Percentiles rank a stretch among this genome's conserved stretches.
phyloP scores from a whole-genome alignment of 2,113 vertebrate genomes.

The Nyctibius bracteatus region DNA sequence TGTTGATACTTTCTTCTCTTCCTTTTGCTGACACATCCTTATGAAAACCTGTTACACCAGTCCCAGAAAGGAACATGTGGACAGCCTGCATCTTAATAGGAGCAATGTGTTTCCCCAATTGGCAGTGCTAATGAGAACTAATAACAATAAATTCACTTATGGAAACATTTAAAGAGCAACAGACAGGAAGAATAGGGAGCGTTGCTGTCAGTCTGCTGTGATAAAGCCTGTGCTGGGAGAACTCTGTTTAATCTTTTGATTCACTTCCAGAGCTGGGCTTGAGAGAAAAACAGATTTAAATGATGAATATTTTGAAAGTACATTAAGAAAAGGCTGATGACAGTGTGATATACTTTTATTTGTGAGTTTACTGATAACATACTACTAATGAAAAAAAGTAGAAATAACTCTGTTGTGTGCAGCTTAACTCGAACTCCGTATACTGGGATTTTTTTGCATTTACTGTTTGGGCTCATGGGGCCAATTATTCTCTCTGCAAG shows the following conservation, averaged over 20 bases:
- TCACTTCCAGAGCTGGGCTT: background rate
- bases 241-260: background rate
- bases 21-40: background rate
- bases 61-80: background rate
- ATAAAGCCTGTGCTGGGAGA: background rate
- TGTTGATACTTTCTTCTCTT: background rate
- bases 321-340: background rate
- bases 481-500: background rate
- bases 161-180: background rate
- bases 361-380: background rate
- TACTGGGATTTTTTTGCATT: background rate
- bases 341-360: background rate
- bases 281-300: background rate
- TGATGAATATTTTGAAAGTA: background rate
- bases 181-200: background rate
- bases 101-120: background rate
- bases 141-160: background rate
- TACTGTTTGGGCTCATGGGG: rapidly evolving
- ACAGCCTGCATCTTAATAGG: background rate
- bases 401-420: background rate
- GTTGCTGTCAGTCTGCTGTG: background rate
- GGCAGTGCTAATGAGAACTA: background rate
- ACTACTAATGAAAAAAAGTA: background rate
- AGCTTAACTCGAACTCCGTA: background rate
- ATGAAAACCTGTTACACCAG: background rate